Evolutionary conservation across 2,113 vertebrate genomes (phyloP).

Genomic region (Gymnocephalus cernua): DNA sequence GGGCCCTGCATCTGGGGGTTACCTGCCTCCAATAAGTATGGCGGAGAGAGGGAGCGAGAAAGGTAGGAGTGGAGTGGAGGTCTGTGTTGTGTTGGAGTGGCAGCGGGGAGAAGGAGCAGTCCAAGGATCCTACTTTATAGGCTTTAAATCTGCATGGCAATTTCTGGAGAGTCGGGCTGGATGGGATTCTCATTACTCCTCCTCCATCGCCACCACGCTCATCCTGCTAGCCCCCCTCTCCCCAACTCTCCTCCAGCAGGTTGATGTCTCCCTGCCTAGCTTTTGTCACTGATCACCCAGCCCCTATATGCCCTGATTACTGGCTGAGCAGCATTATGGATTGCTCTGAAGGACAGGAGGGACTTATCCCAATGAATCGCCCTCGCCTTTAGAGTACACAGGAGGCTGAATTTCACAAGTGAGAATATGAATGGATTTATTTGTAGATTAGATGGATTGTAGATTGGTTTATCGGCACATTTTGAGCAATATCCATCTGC

Average conservation of each 20-base stretch:
- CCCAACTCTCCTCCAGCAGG: conserved; percentile 73
- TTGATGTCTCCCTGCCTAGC: conserved; percentile 79
- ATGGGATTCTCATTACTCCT: conserved; percentile 80
- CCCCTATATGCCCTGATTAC: conserved; percentile 78
- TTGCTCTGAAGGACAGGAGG: conserved; percentile 75
- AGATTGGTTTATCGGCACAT: conserved; percentile 60
- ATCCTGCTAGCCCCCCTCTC: conserved; percentile 8
- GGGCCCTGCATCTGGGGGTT: conserved; percentile 78
- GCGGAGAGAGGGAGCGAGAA: conserved; percentile 39
- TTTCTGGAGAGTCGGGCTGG: conserved; percentile 75
- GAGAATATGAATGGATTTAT: conserved; percentile 70
- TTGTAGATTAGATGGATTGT: conserved; percentile 60
- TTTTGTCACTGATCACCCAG: conserved; percentile 83
- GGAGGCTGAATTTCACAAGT: conserved; percentile 39
- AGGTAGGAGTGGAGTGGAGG: conserved; percentile 49
- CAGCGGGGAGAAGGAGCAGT: conserved; percentile 50
- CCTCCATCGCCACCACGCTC: conserved; percentile 45
- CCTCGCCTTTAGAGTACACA: conserved; percentile 21
- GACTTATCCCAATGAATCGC: conserved; percentile 69
- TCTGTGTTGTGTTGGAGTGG: conserved; percentile 35
- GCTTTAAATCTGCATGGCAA: conserved; percentile 87
- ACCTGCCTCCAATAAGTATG: conserved; percentile 84
- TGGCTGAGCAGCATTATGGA: conserved; percentile 77
- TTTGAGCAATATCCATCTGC: conserved; percentile 43
- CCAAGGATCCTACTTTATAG: conserved; percentile 78